phyloP scores from a whole-genome alignment of 2,888 invertebrate genomes.

The Hylaea fasciaria region DNA sequence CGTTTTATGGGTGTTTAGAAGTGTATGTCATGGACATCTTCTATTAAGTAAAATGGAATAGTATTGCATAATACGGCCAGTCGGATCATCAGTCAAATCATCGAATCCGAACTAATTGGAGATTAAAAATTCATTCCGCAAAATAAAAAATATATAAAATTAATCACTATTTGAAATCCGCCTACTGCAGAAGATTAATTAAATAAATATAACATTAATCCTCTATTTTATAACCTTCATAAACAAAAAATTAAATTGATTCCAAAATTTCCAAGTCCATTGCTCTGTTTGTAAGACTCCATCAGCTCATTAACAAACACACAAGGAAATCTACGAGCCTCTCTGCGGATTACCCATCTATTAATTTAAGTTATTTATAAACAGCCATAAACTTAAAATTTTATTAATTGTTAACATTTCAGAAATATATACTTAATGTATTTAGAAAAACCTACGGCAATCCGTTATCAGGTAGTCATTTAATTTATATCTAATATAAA shows the following conservation, averaged over 20 bases:
- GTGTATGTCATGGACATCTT: no score
- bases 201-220: conserved; percentile 7
- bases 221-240: conserved; percentile 17
- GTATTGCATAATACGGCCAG: no score
- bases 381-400: conserved; percentile 24
- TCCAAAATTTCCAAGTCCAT: conserved; percentile 20
- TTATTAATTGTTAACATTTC: conserved; percentile 36
- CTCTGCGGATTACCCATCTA: conserved; percentile 20
- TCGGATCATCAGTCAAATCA: no score
- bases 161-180: background rate
- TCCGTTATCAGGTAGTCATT: conserved; percentile 60
- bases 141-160: background rate
- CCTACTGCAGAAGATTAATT: background rate
- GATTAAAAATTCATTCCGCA: no score
- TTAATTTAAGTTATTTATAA: conserved; percentile 34
- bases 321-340: conserved; percentile 14
- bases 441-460: conserved; percentile 48
- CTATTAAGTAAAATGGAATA: no score
- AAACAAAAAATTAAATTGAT: conserved; percentile 15
- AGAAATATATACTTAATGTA: conserved; percentile 48
- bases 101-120: no score
- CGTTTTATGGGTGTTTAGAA: background rate
- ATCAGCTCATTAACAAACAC: conserved; percentile 6
- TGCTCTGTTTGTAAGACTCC: conserved; percentile 2
- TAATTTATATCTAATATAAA: conserved; percentile 62